Evolutionary conservation across 2,113 vertebrate genomes (phyloP).

Genomic region (Bubo bubo): DNA sequence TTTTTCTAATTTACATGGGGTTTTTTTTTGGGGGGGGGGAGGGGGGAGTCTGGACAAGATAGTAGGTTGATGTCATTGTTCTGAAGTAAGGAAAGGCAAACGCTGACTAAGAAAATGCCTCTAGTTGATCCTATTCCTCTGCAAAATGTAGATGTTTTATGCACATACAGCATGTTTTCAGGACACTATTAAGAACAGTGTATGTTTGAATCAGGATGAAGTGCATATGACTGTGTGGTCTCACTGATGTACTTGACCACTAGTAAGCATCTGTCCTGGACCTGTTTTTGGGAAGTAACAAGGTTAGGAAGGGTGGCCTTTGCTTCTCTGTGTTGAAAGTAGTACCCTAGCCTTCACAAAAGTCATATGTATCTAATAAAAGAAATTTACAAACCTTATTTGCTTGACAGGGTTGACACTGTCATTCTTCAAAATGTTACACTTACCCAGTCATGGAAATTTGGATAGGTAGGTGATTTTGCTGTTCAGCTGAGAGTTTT

Average conservation of each 20-base stretch:
- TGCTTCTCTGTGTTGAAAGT: neutral
- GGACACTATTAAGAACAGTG: neutral
- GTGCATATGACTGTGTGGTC: neutral
- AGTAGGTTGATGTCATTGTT: neutral
- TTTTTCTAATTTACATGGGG: neutral
- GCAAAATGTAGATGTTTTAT: neutral
- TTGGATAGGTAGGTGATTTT: neutral
- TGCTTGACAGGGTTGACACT: neutral
- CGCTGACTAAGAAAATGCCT: neutral
- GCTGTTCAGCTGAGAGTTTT: neutral
- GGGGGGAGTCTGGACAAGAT: neutral
- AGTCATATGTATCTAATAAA: neutral
- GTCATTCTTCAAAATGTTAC: neutral
- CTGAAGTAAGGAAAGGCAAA: neutral
- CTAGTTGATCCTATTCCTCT: neutral
- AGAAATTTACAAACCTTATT: neutral
- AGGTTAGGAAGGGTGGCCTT: neutral
- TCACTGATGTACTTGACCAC: neutral
- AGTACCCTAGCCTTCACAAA: neutral
- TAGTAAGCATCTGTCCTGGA: neutral
- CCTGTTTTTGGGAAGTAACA: neutral
- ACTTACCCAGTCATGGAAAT: neutral
- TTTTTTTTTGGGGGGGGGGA: too few relatives aligned
- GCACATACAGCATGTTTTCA: neutral
- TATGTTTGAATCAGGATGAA: neutral